Conservation (phyloP, 2,797 vertebrate species). For the Cottoperca gobio region DNA sequence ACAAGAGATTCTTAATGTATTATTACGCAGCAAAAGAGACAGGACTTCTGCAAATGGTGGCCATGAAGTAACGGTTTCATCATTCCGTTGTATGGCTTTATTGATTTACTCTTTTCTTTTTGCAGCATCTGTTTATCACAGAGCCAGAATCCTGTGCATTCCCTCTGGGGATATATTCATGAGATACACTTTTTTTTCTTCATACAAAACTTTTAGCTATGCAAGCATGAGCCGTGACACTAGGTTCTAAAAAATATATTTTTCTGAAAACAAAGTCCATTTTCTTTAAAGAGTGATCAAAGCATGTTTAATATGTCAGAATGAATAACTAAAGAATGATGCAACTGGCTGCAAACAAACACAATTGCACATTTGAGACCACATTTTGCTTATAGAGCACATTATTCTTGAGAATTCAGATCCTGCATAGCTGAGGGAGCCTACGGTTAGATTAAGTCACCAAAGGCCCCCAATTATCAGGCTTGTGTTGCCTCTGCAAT, state of each 20-base stretch:
- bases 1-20: constrained; percentile 19
- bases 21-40: constrained; percentile 31
- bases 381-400: constrained; percentile 65
- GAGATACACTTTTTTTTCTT: constrained; percentile 41
- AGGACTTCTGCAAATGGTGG: constrained; percentile 36
- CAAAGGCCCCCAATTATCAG: constrained; percentile 63
- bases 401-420: constrained; percentile 57
- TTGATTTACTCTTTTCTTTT: constrained; percentile 52
- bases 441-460: constrained; percentile 48
- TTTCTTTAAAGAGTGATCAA: constrained; percentile 63
- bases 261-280: constrained; percentile 40
- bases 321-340: constrained; percentile 63
- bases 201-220: constrained; percentile 51
- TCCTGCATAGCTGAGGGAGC: constrained; percentile 41
- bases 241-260: constrained; percentile 23
- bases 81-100: constrained; percentile 57
- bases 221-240: constrained; percentile 51
- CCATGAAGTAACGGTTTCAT: constrained; percentile 61
- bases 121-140: constrained; percentile 59
- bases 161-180: constrained; percentile 55
- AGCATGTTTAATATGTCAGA: constrained; percentile 67
- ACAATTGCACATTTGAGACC: constrained; percentile 47
- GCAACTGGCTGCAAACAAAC: constrained; percentile 77
- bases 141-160: constrained; percentile 34
- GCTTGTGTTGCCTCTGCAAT: constrained; percentile 50